phyloP scores from a whole-genome alignment of 2,797 vertebrate species.

The Enteromius anoplus region DNA sequence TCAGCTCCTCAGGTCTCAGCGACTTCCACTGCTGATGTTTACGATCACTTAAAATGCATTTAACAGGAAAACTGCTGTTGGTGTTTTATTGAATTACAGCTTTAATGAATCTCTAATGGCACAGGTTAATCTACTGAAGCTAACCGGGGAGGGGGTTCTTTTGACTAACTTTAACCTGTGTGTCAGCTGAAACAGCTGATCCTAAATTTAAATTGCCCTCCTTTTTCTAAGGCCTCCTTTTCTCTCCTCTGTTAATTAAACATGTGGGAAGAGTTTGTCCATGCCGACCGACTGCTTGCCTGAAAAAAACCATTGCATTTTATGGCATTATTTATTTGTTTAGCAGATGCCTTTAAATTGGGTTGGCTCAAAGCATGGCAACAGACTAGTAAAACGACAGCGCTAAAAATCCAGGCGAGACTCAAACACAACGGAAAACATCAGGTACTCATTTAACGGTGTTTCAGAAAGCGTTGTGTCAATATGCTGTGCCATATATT shows the following conservation, averaged over 20 bases:
- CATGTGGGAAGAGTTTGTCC: slow-evolving; percentile 68
- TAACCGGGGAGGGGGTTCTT: not conserved
- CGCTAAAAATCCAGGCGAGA: slow-evolving; percentile 59
- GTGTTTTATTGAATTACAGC: slow-evolving; percentile 4
- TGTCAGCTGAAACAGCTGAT: slow-evolving; percentile 64
- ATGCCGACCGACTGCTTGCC: slow-evolving; percentile 61
- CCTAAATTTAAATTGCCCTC: slow-evolving; percentile 67
- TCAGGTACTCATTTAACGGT: slow-evolving; percentile 61
- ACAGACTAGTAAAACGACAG: slow-evolving; percentile 66
- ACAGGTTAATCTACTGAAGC: not conserved
- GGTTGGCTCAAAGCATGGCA: slow-evolving; percentile 58
- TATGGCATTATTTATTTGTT: slow-evolving; percentile 73
- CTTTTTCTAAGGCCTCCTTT: slow-evolving; percentile 56
- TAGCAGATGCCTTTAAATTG: slow-evolving; percentile 63
- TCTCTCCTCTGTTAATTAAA: slow-evolving; percentile 74
- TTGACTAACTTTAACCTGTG: slow-evolving; percentile 33
- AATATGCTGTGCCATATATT: slow-evolving; percentile 23
- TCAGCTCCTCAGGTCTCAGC: slow-evolving; percentile 40
- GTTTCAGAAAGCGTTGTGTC: slow-evolving; percentile 50
- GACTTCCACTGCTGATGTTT: slow-evolving; percentile 5
- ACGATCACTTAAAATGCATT: not conserved
- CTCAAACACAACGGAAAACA: slow-evolving; percentile 63
- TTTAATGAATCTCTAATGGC: not conserved
- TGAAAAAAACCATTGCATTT: slow-evolving; percentile 64
- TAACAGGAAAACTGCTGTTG: not conserved